Evolutionary conservation across 2,888 invertebrate species (phyloP).

Genomic region (Agonopterix subpropinquella): DNA sequence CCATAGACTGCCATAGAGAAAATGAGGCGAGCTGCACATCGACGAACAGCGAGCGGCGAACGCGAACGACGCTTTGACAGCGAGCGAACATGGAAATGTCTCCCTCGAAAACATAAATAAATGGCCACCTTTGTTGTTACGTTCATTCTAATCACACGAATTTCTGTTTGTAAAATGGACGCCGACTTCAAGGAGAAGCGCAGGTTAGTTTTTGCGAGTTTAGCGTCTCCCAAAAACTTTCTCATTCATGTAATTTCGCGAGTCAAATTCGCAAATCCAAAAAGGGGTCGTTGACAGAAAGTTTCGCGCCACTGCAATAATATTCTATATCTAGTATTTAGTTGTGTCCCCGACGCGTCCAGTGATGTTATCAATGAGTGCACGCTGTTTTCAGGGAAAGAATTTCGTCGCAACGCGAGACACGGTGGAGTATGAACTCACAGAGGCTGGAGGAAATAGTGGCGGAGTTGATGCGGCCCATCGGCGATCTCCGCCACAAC

Average conservation of each 20-base stretch:
- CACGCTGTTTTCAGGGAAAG: constrained; percentile 53
- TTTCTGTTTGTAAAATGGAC: constrained; percentile 69
- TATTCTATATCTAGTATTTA: constrained; percentile 24
- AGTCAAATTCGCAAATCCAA: constrained; percentile 34
- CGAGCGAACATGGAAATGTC: constrained; percentile 45
- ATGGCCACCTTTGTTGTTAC: constrained; percentile 72
- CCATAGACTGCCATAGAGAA: constrained; percentile 20
- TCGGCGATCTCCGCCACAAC: constrained; percentile 54
- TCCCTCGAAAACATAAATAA: constrained; percentile 67
- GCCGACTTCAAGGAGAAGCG: constrained; percentile 45
- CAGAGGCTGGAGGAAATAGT: constrained; percentile 61
- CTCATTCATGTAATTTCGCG: constrained; percentile 15
- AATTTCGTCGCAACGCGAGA: constrained; percentile 42
- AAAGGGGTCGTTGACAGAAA: constrained; percentile 49
- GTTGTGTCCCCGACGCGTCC: constrained; percentile 36
- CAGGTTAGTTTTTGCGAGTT: constrained; percentile 35
- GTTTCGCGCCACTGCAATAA: constrained; percentile 59
- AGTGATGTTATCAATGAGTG: constrained; percentile 56
- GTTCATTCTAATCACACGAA: constrained; percentile 57
- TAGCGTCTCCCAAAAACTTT: background rate
- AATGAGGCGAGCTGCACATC: constrained; percentile 18
- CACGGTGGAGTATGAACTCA: constrained; percentile 66
- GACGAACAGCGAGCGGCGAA: constrained; percentile 32
- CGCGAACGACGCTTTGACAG: constrained; percentile 35
- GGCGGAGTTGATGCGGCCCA: constrained; percentile 63